Conservation (phyloP, 2,797 vertebrate species). For the Spinibarbus caldwelli region DNA sequence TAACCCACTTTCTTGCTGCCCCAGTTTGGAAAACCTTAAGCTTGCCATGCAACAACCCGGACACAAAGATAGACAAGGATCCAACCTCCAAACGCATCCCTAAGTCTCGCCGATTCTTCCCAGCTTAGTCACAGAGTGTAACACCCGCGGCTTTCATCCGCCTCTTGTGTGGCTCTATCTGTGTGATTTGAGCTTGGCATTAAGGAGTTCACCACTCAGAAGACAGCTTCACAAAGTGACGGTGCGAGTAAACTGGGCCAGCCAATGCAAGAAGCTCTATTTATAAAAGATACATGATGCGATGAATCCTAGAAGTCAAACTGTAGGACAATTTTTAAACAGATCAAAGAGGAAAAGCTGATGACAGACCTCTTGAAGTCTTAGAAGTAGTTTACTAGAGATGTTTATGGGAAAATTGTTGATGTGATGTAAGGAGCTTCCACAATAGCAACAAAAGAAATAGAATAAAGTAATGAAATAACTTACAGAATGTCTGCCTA, state of each 20-base stretch:
- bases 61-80: slow-evolving; percentile 35
- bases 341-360: slow-evolving; percentile 1
- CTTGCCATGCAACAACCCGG: slow-evolving; percentile 24
- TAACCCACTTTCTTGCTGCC: slow-evolving; percentile 55
- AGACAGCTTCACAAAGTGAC: slow-evolving; percentile 37
- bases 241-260: slow-evolving; percentile 58
- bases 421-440: neutral
- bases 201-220: slow-evolving; percentile 16
- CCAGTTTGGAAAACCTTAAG: slow-evolving; percentile 57
- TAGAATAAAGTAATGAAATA: neutral
- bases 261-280: too few relatives aligned
- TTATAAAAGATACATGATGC: slow-evolving; percentile 50
- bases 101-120: slow-evolving; percentile 23
- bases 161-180: slow-evolving; percentile 32
- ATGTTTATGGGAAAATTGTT: neutral
- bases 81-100: slow-evolving; percentile 28
- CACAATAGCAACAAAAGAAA: neutral
- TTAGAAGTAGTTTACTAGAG: neutral
- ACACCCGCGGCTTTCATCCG: slow-evolving; percentile 36
- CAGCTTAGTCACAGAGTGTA: slow-evolving; percentile 23
- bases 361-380: neutral
- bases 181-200: slow-evolving; percentile 10
- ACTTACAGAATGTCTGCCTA: neutral
- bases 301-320: slow-evolving; percentile 32
- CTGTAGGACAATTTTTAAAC: slow-evolving; percentile 4